Evolutionary conservation across 2,797 vertebrate species (phyloP).

Genomic region (Synaphobranchus kaupii): DNA sequence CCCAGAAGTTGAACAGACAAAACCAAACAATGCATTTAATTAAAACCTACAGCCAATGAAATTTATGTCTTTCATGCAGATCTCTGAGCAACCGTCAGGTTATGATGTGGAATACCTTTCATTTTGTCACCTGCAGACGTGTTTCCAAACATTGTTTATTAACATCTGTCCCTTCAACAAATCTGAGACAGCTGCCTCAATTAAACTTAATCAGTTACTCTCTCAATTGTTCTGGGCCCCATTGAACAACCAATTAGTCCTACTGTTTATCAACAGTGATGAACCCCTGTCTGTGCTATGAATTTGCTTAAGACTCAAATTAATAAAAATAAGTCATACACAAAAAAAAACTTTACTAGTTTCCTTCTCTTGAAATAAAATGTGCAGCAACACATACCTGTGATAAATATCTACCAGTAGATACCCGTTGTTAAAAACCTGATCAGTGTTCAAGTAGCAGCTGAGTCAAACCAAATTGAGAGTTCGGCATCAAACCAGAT

Average conservation of each 20-base stretch:
- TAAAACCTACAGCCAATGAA: no score
- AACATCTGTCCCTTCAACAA: neutral
- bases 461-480: neutral
- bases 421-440: neutral
- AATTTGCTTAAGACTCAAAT: neutral
- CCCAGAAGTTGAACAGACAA: no score
- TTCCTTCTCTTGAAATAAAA: neutral
- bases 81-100: neutral
- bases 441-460: neutral
- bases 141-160: neutral
- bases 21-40: no score
- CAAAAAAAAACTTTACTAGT: neutral
- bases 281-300: neutral
- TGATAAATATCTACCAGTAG: neutral
- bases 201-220: neutral
- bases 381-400: neutral
- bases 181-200: neutral
- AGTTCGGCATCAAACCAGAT: neutral
- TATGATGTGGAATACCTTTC: neutral
- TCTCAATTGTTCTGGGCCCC: neutral
- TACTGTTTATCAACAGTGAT: neutral
- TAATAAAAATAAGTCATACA: neutral
- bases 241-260: neutral
- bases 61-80: no score
- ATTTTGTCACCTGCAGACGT: neutral